phyloP scores from a whole-genome alignment of 1,140 invertebrate species.

The Acromyrmex echinatior region DNA sequence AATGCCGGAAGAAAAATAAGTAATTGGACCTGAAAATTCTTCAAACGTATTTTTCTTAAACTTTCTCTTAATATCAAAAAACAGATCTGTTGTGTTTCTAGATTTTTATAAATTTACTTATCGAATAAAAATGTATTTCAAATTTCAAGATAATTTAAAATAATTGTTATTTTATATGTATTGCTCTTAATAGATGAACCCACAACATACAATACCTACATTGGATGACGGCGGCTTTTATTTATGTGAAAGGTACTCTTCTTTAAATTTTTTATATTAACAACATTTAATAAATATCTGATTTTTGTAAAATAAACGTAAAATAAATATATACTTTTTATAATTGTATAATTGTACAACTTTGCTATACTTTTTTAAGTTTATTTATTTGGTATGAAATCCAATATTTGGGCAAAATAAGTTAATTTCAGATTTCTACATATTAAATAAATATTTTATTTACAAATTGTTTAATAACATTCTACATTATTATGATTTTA shows the following conservation, averaged over 20 bases:
- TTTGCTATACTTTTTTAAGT: neutral
- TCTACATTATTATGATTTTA: neutral
- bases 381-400: neutral
- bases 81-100: neutral
- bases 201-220: slow-evolving; percentile 90
- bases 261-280: neutral
- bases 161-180: neutral
- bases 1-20: neutral
- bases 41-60: neutral
- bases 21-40: neutral
- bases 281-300: neutral
- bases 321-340: neutral
- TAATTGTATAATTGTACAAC: neutral
- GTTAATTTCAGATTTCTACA: neutral
- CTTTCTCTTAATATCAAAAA: neutral
- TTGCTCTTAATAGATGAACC: slow-evolving; percentile 87
- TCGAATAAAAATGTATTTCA: neutral
- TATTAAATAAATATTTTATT: too few species aligned
- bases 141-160: neutral
- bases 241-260: slow-evolving; percentile 88
- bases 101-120: neutral
- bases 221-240: slow-evolving; percentile 90
- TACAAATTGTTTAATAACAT: neutral
- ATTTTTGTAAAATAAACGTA: neutral
- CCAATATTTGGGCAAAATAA: neutral